A percentile compares a stretch with the other conserved stretches of the same genome.
Conservation (phyloP, 2,797 vertebrate species). For the Rhincodon typus region DNA sequence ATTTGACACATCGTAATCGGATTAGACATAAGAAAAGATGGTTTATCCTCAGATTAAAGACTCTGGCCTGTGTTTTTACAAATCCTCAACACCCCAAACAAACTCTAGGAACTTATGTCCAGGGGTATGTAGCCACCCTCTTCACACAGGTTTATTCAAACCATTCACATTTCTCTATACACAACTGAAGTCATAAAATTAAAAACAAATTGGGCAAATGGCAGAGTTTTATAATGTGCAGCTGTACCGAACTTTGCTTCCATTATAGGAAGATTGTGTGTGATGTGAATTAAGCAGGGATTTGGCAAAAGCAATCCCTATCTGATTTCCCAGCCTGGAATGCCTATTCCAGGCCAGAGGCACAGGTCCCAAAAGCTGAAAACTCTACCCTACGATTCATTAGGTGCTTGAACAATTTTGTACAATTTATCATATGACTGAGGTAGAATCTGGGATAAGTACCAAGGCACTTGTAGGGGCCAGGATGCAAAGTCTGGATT, state of each 20-base stretch:
- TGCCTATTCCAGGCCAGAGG: constrained; percentile 9
- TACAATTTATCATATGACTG: neutral
- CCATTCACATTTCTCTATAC: neutral
- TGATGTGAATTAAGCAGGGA: neutral
- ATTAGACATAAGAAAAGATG: neutral
- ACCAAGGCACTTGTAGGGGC: neutral
- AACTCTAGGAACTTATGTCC: neutral
- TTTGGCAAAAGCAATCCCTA: neutral
- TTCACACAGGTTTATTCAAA: neutral
- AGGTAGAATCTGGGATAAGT: neutral
- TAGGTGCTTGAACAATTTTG: neutral
- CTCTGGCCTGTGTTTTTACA: neutral
- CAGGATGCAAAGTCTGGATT: neutral
- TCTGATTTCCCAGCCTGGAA: constrained; percentile 19
- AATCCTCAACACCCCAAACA: neutral
- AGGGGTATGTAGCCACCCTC: neutral
- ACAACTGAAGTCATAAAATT: neutral
- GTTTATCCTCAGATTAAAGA: neutral
- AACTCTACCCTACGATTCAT: constrained; percentile 1
- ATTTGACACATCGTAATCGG: neutral
- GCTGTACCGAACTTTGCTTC: neutral
- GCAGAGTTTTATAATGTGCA: neutral
- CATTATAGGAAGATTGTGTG: neutral
- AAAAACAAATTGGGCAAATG: neutral
- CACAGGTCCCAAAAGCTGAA: neutral